Evolutionary conservation across 2,888 invertebrate species (phyloP), one percentile per base, ranked within the genome.

Genomic region (Amphipoea lucens): DNA sequence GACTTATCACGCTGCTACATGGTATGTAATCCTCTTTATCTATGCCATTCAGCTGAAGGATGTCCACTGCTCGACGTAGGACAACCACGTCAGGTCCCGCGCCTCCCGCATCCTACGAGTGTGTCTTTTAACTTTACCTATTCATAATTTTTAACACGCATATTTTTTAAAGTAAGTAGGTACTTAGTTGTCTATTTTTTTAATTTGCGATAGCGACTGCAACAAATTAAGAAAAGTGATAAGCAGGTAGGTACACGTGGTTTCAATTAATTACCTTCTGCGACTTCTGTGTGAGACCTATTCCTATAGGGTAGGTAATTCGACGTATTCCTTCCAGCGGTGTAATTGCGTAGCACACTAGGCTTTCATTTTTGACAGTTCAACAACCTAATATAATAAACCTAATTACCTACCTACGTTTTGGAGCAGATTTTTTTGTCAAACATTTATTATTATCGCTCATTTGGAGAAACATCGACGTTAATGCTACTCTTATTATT

Each of bases 1-100:
- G 97, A 17, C 69, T 98, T 1, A 87, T 98, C 60, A 98, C 98
- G 0, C 94, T 98, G 5, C 84, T 97, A 72, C 98, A 98, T 93
- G 98, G 98, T 98, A 69, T 20, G 94, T 65, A 79, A 65, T 70
- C 23, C 7, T 67, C 42, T 67, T 42, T 51, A 63, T 78, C 6
- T 68, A 45, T 62, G 69, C 14, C 6, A 63, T 42, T 40, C n/a
- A 40, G 3, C 5, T 48, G 40, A 65, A 65, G 48, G 2, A 54
- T 9, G 69, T 45, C 20, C 14, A n/a, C 17, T n/a, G 45, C 36
- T 63, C 20, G 20, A 42, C 5, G 9, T 20, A 54, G 29, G 54
- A 20, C 6, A 14, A 29, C 17, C 29, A 29, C 36, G 2, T 4
- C 48, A 14, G 17, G 14, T n/a, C 36, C 9, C 45, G 17, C n/a